Evolutionary conservation across 2,888 invertebrate species (phyloP), one percentile per base, ranked within the genome.

Genomic region (Odontocerum albicorne): DNA sequence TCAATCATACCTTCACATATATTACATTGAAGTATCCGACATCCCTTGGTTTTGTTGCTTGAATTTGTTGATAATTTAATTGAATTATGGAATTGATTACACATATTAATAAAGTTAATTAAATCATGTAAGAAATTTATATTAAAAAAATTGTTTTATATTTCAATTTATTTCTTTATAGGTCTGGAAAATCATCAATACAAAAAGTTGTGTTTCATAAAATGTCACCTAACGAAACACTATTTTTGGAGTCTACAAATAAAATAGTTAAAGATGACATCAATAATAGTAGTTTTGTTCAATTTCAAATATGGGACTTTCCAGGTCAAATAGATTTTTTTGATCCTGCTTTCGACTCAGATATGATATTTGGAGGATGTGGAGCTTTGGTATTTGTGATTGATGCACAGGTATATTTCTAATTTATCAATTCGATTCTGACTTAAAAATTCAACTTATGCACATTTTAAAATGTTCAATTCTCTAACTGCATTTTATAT

Each of bases 121-220:
- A n/a, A n/a, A n/a, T n/a, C n/a, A n/a, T n/a, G n/a, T n/a, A n/a
- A n/a, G n/a, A n/a, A n/a, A n/a, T n/a, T n/a, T n/a, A n/a, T n/a
- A n/a, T n/a, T n/a, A n/a, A n/a, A n/a, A n/a, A n/a, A n/a, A n/a
- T n/a, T n/a, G n/a, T n/a, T n/a, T n/a, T n/a, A n/a, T n/a, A 31
- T 46, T 55, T 22, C 27, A 21, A 19, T 39, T 38, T 51, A 38
- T 52, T 60, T 62, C 52, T 55, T 83, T 83, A 62, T 68, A 92
- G 98, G 71, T 97, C 97, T 67, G 99, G 99, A 42, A 99, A 99
- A 73, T 97, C 98, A 46, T 99, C 98, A 0, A 99, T 99, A 67
- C 96, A 97, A 70, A 98, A 99, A 81, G 99, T 99, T 3, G 99
- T 99, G n/a, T 99, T 99, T 71, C 98, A 99, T 72, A 99, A 99